Percentiles rank a stretch among this genome's conserved stretches.
Conservation (phyloP, 2,888 invertebrate genomes). For the Cremastobaeus sp. region DNA sequence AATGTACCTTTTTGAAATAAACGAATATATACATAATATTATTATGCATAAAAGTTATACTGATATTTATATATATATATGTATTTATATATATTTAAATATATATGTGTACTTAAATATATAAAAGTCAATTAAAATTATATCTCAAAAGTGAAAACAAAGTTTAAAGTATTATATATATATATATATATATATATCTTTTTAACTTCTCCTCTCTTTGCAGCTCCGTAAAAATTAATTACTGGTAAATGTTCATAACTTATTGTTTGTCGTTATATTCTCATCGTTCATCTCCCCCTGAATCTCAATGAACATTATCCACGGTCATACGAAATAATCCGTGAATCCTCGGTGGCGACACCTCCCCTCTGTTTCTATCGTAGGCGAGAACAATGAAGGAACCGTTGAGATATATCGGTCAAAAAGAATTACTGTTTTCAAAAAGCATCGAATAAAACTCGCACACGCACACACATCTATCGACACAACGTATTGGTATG, state of each 20-base stretch:
- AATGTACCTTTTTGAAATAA: slow-evolving; percentile 23
- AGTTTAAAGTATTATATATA: slow-evolving; percentile 73
- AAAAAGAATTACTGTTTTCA: no score
- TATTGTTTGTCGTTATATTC: slow-evolving; percentile 22
- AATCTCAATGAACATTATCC: slow-evolving; percentile 4
- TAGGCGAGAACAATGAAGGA: slow-evolving; percentile 24
- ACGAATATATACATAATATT: slow-evolving; percentile 23
- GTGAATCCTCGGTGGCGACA: slow-evolving; percentile 3
- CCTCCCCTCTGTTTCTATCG: neutral
- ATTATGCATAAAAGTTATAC: no score
- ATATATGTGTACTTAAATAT: slow-evolving; percentile 54
- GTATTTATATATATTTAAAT: slow-evolving; percentile 48
- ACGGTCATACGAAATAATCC: neutral
- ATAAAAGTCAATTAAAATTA: slow-evolving; percentile 72
- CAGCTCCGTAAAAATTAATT: slow-evolving; percentile 12
- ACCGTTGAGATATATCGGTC: slow-evolving; percentile 41
- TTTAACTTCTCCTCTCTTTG: slow-evolving; percentile 20
- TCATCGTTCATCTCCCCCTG: slow-evolving; percentile 5
- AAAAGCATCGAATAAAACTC: no score
- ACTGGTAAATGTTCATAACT: slow-evolving; percentile 24
- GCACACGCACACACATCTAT: no score
- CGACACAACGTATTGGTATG: no score
- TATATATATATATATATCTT: slow-evolving; percentile 53
- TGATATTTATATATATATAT: slow-evolving; percentile 28
- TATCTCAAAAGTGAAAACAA: slow-evolving; percentile 72